phyloP scores from a whole-genome alignment of 1,140 invertebrate genomes.

The Lucilia sericata region DNA sequence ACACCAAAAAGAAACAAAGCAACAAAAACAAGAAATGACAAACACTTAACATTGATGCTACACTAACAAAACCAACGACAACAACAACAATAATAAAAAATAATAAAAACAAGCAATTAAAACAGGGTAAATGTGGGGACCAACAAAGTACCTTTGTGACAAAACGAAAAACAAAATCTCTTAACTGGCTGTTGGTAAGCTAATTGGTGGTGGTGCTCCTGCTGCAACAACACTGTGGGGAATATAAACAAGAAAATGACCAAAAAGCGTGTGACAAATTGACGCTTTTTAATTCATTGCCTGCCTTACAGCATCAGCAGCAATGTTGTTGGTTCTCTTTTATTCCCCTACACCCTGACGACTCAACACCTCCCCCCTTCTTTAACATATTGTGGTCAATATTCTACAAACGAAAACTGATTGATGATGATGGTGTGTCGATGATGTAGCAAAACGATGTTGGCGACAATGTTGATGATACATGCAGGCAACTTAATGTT shows the following conservation, averaged over 20 bases:
- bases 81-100: not conserved
- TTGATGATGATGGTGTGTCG: slow-evolving; percentile 34
- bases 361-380: not conserved
- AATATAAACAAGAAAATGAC: not conserved
- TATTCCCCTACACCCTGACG: not conserved
- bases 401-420: slow-evolving; percentile 31
- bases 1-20: slow-evolving; percentile 3
- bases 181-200: not conserved
- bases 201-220: not conserved
- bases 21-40: slow-evolving; percentile 10
- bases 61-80: not conserved
- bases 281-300: slow-evolving; percentile 40
- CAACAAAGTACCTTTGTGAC: not conserved
- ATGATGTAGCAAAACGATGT: not conserved
- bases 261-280: slow-evolving; percentile 36
- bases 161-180: not conserved
- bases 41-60: not conserved
- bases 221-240: too few relatives aligned
- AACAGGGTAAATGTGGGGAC: not conserved
- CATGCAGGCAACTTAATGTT: not conserved
- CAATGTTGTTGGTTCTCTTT: not conserved
- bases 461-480: slow-evolving; percentile 14
- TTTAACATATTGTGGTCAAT: slow-evolving; percentile 6
- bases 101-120: slow-evolving; percentile 25
- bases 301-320: not conserved